These are phyloP conservation scores for Calyptomena viridis DNA, from an alignment of 2,113 vertebrate species.

Conservation along the genomic window DNA sequence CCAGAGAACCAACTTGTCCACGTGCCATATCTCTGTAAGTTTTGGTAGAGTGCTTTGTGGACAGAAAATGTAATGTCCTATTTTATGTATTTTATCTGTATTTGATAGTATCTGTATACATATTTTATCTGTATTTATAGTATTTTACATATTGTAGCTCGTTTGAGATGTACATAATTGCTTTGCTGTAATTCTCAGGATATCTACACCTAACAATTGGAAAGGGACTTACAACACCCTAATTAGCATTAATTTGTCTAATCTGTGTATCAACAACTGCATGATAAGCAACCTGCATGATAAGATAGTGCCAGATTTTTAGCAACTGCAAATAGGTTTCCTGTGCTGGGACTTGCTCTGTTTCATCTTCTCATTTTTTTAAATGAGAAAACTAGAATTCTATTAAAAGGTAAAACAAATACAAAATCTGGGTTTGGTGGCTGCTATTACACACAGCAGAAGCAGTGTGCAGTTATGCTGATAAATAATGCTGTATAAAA, in stretches of 20 bases:
- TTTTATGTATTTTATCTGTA: no score
- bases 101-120: no score
- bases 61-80: neutral
- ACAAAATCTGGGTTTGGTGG: neutral
- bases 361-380: neutral
- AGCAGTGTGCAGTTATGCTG: neutral
- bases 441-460: neutral
- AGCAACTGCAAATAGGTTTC: rapidly evolving
- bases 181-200: neutral
- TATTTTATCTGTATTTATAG: no score
- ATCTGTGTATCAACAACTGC: neutral
- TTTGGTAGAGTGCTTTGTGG: neutral
- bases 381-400: neutral
- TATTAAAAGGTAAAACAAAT: neutral
- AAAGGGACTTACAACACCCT: neutral
- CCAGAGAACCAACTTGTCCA: neutral
- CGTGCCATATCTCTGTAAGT: neutral
- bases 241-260: slow-evolving; percentile 11
- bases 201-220: neutral
- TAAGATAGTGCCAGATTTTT: neutral
- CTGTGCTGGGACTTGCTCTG: neutral
- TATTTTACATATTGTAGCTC: neutral
- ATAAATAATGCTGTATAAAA: neutral
- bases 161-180: neutral
- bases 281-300: neutral